Base-by-base conservation (phyloP, 2,888 invertebrate species). In the Mesochorus sp. region DNA sequence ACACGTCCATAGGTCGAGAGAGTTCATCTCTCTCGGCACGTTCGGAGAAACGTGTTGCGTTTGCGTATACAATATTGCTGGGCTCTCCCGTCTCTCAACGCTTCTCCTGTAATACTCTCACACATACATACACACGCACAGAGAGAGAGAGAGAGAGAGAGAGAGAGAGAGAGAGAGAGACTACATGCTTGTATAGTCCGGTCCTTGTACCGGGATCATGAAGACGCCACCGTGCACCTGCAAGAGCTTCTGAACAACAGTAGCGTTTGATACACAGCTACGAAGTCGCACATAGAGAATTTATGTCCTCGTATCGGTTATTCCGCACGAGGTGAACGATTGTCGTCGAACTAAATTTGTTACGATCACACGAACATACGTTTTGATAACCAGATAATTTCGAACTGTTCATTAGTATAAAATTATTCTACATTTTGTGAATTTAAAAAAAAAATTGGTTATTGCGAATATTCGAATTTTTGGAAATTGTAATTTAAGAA, bases 1-100 rank as follows among this genome's bases (percentile, higher is more conserved):
- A 73, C n/a, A n/a, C 57, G 62, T 57, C 42, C 68, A n/a, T n/a
- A 34, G 62, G 57, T 77, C 72, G 67, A 42, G 49, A 31, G 47
- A 34, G 57, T 59, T 73, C 62, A 77, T 73, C 53, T 26, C 53
- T 28, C 17, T 14, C 42, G 34, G 47, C 68, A 74, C 77, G 67
- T 49, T 72, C 37, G 39, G n/a, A 59, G 72, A 67, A 72, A 77
- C 77, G 77, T 77, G 72, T 75, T 75, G 68, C 75, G 62, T 75
- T 77, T 72, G 53, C 72, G 55, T 61, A 37, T 61, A 77, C 68
- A 68, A 77, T 77, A 77, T 71, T 71, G 71, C 64, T 64, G 39
- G 55, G 28, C 28, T 47, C 37, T 37, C 59, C n/a, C 24, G 47
- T 59, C 31, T 28, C 49, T 57, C 62, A 37, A 34, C 59, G 75